A percentile compares a stretch with the other conserved stretches of the same genome.
phyloP scores from a whole-genome alignment of 2,888 invertebrate genomes.

The Deilephila elpenor region DNA sequence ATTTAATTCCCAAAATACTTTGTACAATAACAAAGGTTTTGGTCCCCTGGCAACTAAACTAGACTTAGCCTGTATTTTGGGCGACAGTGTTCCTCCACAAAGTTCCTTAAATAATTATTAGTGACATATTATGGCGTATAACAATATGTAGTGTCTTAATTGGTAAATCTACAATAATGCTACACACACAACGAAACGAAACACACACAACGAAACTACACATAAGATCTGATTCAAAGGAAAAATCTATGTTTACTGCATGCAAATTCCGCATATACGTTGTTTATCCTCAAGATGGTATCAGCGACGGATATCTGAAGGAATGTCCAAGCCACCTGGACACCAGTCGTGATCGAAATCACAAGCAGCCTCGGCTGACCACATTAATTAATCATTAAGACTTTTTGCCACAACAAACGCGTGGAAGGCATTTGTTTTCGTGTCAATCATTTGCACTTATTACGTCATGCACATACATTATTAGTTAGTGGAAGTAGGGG shows the following conservation, averaged over 20 bases:
- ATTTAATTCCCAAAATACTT: no score
- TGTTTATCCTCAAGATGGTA: slow-evolving; percentile 13
- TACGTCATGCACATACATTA: slow-evolving; percentile 6
- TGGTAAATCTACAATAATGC: no score
- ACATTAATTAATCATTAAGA: slow-evolving; percentile 10
- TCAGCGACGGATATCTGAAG: neutral
- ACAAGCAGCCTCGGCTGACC: neutral
- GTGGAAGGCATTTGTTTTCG: neutral
- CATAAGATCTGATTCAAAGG: neutral
- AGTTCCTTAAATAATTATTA: no score
- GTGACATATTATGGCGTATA: no score
- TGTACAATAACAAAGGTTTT: no score
- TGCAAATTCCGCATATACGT: neutral
- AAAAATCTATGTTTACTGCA: neutral
- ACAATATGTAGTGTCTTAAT: no score
- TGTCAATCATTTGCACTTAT: slow-evolving; percentile 7
- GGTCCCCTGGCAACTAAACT: no score
- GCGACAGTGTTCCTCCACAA: no score
- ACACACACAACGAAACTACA: neutral
- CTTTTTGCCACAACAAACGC: slow-evolving; percentile 3
- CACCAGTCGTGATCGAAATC: neutral
- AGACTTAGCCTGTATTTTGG: no score
- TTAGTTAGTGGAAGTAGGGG: neutral
- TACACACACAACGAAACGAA: no score
- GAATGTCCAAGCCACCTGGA: slow-evolving; percentile 18